phyloP scores from a whole-genome alignment of 2,113 vertebrate species.

The Leucoraja erinaceus region DNA sequence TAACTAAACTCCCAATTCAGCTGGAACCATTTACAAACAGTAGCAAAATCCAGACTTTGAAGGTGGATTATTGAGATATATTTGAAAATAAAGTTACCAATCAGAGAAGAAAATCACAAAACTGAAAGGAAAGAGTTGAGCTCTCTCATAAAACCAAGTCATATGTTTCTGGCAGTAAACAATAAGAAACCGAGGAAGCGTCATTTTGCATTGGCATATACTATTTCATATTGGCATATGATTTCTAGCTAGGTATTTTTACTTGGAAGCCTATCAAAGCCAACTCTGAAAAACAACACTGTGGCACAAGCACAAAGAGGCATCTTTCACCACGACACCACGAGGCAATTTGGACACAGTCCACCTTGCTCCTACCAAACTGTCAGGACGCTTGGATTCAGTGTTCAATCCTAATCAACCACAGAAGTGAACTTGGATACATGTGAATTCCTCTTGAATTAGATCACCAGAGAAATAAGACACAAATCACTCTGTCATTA shows the following conservation, averaged over 20 bases:
- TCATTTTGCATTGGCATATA: neutral
- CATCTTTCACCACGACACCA: neutral
- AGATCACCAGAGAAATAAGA: conserved; percentile 10
- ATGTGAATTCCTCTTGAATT: conserved; percentile 16
- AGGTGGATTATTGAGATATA: neutral
- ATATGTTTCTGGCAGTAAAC: neutral
- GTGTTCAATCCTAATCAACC: neutral
- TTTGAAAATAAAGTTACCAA: neutral
- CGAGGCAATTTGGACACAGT: neutral
- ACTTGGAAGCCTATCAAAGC: neutral
- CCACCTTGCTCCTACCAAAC: neutral
- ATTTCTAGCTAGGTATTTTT: neutral
- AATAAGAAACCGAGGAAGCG: neutral
- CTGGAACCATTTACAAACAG: neutral
- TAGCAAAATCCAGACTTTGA: neutral
- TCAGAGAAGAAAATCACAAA: neutral
- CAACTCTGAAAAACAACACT: neutral
- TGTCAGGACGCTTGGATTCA: neutral
- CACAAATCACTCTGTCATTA: conserved; percentile 7
- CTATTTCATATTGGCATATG: neutral
- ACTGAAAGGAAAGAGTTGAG: neutral
- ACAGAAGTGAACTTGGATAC: conserved; percentile 19
- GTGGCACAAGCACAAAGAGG: neutral
- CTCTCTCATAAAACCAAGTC: neutral
- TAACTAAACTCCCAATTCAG: neutral